Base-by-base conservation (phyloP, 2,888 invertebrate species). In the Hydriomena furcata region DNA sequence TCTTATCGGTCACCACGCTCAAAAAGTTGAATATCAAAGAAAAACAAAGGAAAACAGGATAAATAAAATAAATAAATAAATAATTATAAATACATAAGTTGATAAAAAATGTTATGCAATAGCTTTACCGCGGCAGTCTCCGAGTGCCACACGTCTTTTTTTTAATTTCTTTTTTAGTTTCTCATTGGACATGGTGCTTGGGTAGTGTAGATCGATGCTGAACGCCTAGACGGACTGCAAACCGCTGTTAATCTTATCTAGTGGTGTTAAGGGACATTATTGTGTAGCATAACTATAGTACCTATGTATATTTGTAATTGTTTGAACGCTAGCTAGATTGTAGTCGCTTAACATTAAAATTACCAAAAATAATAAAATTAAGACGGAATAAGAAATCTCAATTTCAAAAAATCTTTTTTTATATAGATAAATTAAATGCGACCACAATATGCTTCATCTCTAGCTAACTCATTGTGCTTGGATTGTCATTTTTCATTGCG, bases 151-250 rank as follows among this genome's bases (percentile, higher is more conserved):
- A n/a, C n/a, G n/a, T n/a, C n/a, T n/a, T n/a, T n/a, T n/a, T n/a
- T n/a, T 24, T 24, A 13, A 25, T 36, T 35, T 47, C 11, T 34
- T 30, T 62, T 59, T 56, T 55, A 52, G 62, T 54, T 54, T 46
- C 20, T 49, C 43, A 54, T 67, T 60, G 63, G 58, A 63, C 73
- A 71, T 67, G 75, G 69, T 72, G 73, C 61, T 72, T 65, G 70
- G 73, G 66, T 69, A 66, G 61, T 61, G 62, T 50, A 47, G 49
- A 31, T 67, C 50, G 58, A 55, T 41, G 58, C 62, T 59, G 58
- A 53, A 54, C 58, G 59, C 63, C 68, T 64, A 53, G 48, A 54
- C 55, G 73, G 73, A 74, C 68, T 73, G 76, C 72, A 63, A 51
- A 38, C 55, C 53, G 60, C 54, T 55, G 36, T 66, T 38, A 41